Base-by-base conservation (phyloP, 2,113 vertebrate genomes). In the Hippocampus zosterae region DNA sequence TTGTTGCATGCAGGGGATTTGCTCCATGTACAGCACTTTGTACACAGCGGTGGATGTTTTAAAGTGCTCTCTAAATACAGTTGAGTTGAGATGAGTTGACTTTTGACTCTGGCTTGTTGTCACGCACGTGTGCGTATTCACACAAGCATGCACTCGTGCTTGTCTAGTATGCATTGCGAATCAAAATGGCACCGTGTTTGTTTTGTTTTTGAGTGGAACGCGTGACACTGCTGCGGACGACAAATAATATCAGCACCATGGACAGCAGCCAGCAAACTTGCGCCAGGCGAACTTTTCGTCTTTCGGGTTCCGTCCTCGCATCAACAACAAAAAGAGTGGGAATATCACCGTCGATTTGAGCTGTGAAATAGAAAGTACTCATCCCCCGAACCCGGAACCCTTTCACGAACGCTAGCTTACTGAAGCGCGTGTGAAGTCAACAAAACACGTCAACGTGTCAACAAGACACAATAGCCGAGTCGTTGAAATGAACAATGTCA, bases 181-280 rank as follows among this genome's bases (percentile, higher is more conserved):
- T 1, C 19, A 21, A 53, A 53, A 10, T 53, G n/a, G 21, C 46
- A 50, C 46, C 18, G 46, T 50, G 19, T 15, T 50, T 19, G 46
- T 3, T 37, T 5, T 6, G 33, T 37, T 37, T 37, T 5, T 37
- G 33, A 37, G 33, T 37, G 33, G 33, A 37, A 37, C 33, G 33
- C 33, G 1, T 37, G 33, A 37, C 33, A 6, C 46, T 50, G 16
- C 15, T 50, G 16, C 19, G 16, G 46, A 16, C 42, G 15, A 18
- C 46, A 53, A 53, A 21, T 53, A 2, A 53, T 16, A 79, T 91
- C 88, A 91, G 90, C 69, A 92, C 89, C 89, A 89, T 78, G 86
- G 89, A 91, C 89, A 90, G 88, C 70, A 23, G 29, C 80, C 79
- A 72, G 52, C 46, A 16, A 44, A n/a, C 71, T 53, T 71, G 11